phyloP scores from a whole-genome alignment of 2,113 vertebrate species.

The Oncorhynchus kisutch region DNA sequence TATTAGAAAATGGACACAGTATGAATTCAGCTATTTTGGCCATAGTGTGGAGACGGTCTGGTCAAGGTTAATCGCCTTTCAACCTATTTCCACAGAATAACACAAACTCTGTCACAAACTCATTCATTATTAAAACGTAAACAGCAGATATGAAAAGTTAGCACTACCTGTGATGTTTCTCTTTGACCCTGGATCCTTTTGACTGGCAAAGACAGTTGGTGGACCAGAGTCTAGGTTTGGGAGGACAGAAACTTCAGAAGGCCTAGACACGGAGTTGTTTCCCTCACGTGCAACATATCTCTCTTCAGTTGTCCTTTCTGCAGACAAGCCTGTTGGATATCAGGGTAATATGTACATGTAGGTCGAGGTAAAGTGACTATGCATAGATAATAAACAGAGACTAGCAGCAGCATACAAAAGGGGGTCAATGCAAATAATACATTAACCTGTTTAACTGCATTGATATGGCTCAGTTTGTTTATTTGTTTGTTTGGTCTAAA shows the following conservation, averaged over 20 bases:
- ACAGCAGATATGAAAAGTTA: neutral
- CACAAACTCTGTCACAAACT: no score
- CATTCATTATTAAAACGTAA: neutral
- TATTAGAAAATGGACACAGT: neutral
- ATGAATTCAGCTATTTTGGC: neutral
- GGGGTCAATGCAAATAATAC: no score
- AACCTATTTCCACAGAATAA: no score
- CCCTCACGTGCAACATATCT: neutral
- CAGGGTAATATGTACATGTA: no score
- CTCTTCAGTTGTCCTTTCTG: no score
- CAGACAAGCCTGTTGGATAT: no score
- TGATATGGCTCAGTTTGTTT: no score
- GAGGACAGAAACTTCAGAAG: neutral
- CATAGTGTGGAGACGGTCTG: neutral
- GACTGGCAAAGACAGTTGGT: neutral
- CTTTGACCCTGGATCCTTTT: constrained; percentile 40
- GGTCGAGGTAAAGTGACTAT: no score
- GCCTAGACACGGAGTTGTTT: neutral
- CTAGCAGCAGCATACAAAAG: no score
- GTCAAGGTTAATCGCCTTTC: neutral
- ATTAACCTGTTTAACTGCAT: no score
- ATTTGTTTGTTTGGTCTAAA: no score
- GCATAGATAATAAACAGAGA: no score
- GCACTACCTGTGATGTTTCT: constrained; percentile 49
- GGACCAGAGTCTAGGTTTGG: neutral